phyloP scores from a whole-genome alignment of 2,888 invertebrate species.

The Baronia brevicornis region DNA sequence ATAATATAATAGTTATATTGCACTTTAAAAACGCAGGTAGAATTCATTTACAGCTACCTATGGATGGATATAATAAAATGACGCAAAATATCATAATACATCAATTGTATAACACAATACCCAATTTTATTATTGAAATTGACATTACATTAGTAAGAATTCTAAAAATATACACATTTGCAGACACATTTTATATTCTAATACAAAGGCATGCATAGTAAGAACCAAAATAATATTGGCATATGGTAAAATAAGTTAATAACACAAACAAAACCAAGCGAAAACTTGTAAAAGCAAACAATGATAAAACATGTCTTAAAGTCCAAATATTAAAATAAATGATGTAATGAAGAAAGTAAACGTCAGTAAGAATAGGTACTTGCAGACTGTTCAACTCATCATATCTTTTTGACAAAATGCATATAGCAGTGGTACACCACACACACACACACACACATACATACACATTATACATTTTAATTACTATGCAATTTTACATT shows the following conservation, averaged over 20 bases:
- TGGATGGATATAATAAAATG: constrained; percentile 13
- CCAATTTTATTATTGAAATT: constrained; percentile 31
- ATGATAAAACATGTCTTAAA: constrained; percentile 37
- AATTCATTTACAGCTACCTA: constrained; percentile 10
- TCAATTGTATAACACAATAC: constrained; percentile 21
- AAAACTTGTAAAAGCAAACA: constrained; percentile 32
- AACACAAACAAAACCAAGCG: constrained; percentile 57
- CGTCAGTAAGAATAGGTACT: constrained; percentile 10
- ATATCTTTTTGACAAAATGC: constrained; percentile 2
- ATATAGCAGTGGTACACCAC: neutral
- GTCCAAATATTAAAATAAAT: constrained; percentile 22
- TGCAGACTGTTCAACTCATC: constrained; percentile 3
- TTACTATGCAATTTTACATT: no score
- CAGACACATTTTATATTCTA: constrained; percentile 35
- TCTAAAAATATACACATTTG: constrained; percentile 37
- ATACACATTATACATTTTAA: no score
- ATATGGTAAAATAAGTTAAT: constrained; percentile 54
- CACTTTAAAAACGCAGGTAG: constrained; percentile 10
- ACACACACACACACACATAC: constrained; percentile 3
- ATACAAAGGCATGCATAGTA: constrained; percentile 26
- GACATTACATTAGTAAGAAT: constrained; percentile 33
- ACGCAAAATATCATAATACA: constrained; percentile 11
- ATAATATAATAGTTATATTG: constrained; percentile 10
- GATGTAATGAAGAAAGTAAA: no score
- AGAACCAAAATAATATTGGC: constrained; percentile 54